These are phyloP conservation scores for Morus bassanus DNA, from an alignment of 2,797 vertebrate species.

Conservation along the genomic window DNA sequence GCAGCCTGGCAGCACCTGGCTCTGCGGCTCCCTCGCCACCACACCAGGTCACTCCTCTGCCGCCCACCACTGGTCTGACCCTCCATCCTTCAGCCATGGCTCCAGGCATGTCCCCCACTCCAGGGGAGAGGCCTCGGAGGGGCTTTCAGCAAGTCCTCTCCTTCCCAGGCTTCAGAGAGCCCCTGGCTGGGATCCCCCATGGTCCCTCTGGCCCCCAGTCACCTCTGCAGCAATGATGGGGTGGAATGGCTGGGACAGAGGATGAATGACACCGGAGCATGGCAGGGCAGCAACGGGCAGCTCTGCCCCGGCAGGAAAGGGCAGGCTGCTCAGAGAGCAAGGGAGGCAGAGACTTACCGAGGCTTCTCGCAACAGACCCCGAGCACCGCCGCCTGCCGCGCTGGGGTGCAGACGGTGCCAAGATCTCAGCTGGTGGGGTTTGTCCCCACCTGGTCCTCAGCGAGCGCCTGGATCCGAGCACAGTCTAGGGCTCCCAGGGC, in stretches of 20 bases:
- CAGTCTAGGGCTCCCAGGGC: not conserved
- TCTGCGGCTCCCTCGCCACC: not conserved
- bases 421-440: not conserved
- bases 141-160: accelerated
- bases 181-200: not conserved
- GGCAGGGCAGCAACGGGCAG: too few species aligned
- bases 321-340: not conserved
- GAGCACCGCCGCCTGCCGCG: not conserved
- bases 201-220: not conserved
- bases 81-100: accelerated
- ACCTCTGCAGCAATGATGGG: not conserved
- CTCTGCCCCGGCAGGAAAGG: not conserved
- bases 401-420: accelerated
- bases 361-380: not conserved
- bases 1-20: not conserved
- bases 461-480: not conserved
- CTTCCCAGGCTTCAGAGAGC: not conserved
- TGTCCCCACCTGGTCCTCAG: not conserved
- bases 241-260: not conserved
- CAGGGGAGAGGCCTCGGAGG: accelerated
- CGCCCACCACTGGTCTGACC: not conserved
- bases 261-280: not conserved
- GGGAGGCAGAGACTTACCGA: not conserved
- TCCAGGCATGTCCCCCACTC: accelerated
- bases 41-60: not conserved